Base-by-base conservation (phyloP, 2,888 invertebrate species). In the Phlogophora meticulosa region DNA sequence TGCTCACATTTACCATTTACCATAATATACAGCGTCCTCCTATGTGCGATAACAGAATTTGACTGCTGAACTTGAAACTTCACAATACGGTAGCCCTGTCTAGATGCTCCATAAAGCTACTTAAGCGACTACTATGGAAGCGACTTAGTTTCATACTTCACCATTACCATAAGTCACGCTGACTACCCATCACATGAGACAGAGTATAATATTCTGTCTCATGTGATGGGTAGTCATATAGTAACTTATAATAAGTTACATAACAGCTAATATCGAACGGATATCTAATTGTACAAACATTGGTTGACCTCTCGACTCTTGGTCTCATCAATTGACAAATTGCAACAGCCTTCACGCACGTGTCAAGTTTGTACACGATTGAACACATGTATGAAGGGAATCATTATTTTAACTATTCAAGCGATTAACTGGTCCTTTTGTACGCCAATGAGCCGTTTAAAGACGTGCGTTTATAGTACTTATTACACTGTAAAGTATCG, bases 271-370 rank as follows among this genome's bases (percentile, higher is more conserved):
- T 64, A 57, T 68, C 57, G 45, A 75, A 64, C 46, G 43, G n/a
- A n/a, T 71, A 67, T 63, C 71, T 79, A 83, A 85, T 84, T 83
- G 67, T 72, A 73, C 77, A 86, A 85, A 83, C 82, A 85, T 61
- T 7, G 68, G 60, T 60, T 77, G 79, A 85, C 86, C 85, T 80
- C 76, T 62, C 28, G 24, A 77, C 68, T 45, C 52, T 62, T 49
- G 40, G 40, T 42, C 49, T 52, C 72, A 78, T 80, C 80, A 75
- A 78, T 82, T 80, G 80, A 85, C 84, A 83, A 77, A 82, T 70
- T 71, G 62, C 76, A 73, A 60, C 63, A 67, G 75, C 79, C 83
- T 62, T 78, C 61, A 63, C 58, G 53, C 59, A 52, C 43, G 71
- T 66, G 75, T 82, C 61, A 76, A 71, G 59, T 66, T 38, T 59